These are phyloP conservation scores for Tanytarsus gracilentus DNA, from an alignment of 2,888 invertebrate species.

Conservation along the genomic window DNA sequence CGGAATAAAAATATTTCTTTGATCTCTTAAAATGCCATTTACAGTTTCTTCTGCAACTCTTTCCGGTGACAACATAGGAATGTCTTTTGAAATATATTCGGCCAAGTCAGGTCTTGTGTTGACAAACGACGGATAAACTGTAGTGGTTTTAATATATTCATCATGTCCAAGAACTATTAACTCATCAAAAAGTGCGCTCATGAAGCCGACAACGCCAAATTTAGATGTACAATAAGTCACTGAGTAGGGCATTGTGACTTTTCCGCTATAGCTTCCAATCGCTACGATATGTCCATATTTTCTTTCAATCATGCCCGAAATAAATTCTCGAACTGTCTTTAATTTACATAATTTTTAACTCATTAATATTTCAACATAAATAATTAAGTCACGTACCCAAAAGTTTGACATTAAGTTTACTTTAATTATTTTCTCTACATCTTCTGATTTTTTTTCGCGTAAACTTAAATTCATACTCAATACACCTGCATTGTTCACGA, in stretches of 20 bases:
- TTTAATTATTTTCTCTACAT: constrained; percentile 42
- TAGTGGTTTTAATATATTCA: constrained; percentile 32
- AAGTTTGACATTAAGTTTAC: constrained; percentile 45
- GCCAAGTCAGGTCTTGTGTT: constrained; percentile 36
- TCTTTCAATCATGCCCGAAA: constrained; percentile 43
- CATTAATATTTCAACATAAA: background rate
- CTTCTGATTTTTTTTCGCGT: constrained; percentile 37
- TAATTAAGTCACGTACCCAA: constrained; percentile 36
- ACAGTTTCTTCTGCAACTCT: constrained; percentile 40
- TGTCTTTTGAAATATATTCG: background rate
- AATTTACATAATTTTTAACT: background rate
- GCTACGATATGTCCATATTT: constrained; percentile 44
- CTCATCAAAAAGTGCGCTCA: constrained; percentile 14
- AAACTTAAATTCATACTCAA: constrained; percentile 40
- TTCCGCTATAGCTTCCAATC: constrained; percentile 41
- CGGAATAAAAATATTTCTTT: background rate
- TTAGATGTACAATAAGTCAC: constrained; percentile 15
- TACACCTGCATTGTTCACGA: constrained; percentile 45
- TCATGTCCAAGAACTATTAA: constrained; percentile 7
- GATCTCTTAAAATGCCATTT: constrained; percentile 35
- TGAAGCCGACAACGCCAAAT: constrained; percentile 9
- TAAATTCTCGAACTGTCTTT: constrained; percentile 43
- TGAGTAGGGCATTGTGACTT: constrained; percentile 16
- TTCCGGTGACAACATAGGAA: constrained; percentile 39
- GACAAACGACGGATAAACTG: constrained; percentile 44